Evolutionary conservation across 2,888 invertebrate genomes (phyloP), one percentile per base, ranked within the genome.

Genomic region (Bombylius discolor): DNA sequence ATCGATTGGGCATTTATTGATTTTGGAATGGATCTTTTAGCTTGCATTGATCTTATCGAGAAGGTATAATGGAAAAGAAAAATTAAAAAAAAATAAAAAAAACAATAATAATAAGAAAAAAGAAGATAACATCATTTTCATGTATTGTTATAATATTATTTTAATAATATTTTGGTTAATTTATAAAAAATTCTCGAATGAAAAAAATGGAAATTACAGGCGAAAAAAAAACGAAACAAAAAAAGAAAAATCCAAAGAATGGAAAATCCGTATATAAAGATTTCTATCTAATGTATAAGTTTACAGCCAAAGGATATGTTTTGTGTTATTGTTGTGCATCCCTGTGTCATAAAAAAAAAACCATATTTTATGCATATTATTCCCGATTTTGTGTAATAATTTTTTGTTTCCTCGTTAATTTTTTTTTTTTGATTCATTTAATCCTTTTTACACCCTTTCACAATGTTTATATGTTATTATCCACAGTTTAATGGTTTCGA

Each of bases 1-100:
- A 94, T 95, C 78, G 82, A 89, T 72, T 96, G 95, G 95, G 82
- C 82, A 66, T 95, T 95, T 81, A 95, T 95, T 77, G 94, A 96
- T 83, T 95, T 95, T 77, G 95, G 95, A 77, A 90, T 95, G 88
- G 94, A 95, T 78, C 83, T 95, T 77, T 84, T 88, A 70, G 90
- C 91, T 76, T 93, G 93, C 83, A 95, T 95, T 79, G 93, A 94
- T 77, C 81, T 96, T 69, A 90, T 92, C 74, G 92, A 92, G 80
- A 92, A 91, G 89, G 88, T 89, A 23, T 6, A 42, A 42, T 4
- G 11, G 11, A 8, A 42, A 42, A 8, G 5, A 36, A 3, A 36
- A 42, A 11, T 4, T 2, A 42, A 14, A 45, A 45, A 5, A 7
- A 14, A n/a, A 45, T 23, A 23, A 23, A 23, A 23, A 23, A 23